A percentile compares a stretch with the other conserved stretches of the same genome.
These are phyloP conservation scores for Apodemus speciosus DNA, from an alignment of 2,113 vertebrate genomes.

Conservation along the genomic window DNA sequence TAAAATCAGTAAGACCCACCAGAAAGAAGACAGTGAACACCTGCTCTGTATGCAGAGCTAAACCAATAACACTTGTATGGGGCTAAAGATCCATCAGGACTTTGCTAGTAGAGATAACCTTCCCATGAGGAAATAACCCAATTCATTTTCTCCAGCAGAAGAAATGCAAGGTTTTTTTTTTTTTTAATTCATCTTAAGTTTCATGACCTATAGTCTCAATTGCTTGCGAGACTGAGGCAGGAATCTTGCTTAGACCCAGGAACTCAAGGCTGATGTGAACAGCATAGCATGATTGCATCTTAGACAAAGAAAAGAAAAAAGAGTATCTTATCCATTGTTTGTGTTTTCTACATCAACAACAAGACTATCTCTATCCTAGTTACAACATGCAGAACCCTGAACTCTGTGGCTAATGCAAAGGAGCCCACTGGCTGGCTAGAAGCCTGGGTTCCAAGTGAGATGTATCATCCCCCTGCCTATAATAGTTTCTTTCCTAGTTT, in stretches of 20 bases:
- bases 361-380: constrained; percentile 10
- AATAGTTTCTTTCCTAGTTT: constrained; percentile 58
- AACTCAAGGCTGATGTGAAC: not conserved
- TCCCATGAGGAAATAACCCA: not conserved
- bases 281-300: not conserved
- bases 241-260: not conserved
- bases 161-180: not conserved
- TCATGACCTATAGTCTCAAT: not conserved
- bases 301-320: not conserved
- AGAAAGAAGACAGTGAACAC: not conserved
- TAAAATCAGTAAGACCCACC: not conserved
- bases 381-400: constrained; percentile 22
- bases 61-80: too few relatives aligned
- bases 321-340: not conserved
- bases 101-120: constrained; percentile 5
- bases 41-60: not conserved
- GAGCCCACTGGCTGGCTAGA: constrained; percentile 8
- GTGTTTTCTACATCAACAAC: constrained; percentile 48
- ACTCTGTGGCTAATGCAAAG: not conserved
- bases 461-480: constrained; percentile 44
- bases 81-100: not conserved
- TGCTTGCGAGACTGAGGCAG: not conserved
- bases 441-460: constrained; percentile 34
- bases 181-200: not conserved
- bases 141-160: not conserved